Conservation (phyloP, 2,797 vertebrate species). For the Scolopax rusticola region DNA sequence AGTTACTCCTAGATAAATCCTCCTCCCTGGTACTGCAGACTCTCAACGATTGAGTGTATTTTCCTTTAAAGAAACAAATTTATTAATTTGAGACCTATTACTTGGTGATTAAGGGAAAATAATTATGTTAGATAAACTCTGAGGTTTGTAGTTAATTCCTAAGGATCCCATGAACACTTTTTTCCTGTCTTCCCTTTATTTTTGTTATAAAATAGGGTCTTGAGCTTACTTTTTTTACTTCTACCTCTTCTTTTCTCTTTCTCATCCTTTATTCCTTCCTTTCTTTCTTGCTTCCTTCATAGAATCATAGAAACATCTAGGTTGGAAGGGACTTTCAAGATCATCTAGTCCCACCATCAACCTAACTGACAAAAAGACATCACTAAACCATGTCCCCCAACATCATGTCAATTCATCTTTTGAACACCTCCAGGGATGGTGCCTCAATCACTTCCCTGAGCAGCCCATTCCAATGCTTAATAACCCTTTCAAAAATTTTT, state of each 20-base stretch:
- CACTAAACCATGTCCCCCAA: too few relatives aligned
- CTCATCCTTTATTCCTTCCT: neutral
- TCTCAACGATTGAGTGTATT: conserved; percentile 21
- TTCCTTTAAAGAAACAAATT: conserved; percentile 60
- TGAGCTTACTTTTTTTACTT: conserved; percentile 21
- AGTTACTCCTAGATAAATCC: conserved; percentile 2
- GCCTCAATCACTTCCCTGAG: too few relatives aligned
- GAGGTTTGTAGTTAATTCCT: conserved; percentile 43
- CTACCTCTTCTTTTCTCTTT: neutral
- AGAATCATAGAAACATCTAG: too few relatives aligned
- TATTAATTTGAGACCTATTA: conserved; percentile 49
- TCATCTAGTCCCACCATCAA: too few relatives aligned
- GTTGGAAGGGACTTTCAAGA: too few relatives aligned
- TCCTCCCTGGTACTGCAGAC: conserved; percentile 29
- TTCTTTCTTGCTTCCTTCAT: neutral
- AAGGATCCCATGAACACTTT: neutral
- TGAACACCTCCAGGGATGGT: too few relatives aligned
- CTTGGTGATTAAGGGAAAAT: conserved; percentile 16
- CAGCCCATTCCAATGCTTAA: too few relatives aligned
- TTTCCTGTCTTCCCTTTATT: neutral
- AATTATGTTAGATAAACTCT: conserved; percentile 39
- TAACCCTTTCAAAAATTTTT: too few relatives aligned
- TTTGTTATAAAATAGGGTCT: conserved; percentile 11
- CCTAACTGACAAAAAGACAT: too few relatives aligned
- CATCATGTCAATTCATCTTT: too few relatives aligned